A percentile compares a stretch with the other conserved stretches of the same genome.
These are phyloP conservation scores for Meriones unguiculatus DNA, from an alignment of 2,113 vertebrate species.

Conservation along the genomic window DNA sequence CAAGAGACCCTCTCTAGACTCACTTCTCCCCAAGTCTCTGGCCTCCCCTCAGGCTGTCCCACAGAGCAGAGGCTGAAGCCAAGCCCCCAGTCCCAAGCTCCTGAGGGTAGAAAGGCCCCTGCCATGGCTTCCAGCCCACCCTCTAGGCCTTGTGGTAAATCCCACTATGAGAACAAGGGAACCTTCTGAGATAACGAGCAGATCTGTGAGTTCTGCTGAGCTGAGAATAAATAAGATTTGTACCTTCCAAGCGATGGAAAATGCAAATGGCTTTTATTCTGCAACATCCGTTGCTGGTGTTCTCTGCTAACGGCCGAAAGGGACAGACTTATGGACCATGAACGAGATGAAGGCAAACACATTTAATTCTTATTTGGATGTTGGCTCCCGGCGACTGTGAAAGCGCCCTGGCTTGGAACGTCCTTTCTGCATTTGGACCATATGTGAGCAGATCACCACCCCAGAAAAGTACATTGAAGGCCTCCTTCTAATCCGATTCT, in stretches of 20 bases:
- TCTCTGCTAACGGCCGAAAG: slow-evolving; percentile 44
- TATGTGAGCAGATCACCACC: background rate
- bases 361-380: background rate
- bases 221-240: slow-evolving; percentile 27
- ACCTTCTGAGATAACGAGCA: background rate
- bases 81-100: background rate
- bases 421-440: background rate
- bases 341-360: background rate
- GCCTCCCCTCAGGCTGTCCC: background rate
- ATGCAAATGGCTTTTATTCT: slow-evolving; percentile 44
- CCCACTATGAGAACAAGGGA: background rate
- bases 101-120: background rate
- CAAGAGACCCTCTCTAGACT: background rate
- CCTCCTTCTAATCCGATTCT: background rate
- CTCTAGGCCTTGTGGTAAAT: background rate
- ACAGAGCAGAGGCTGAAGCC: background rate
- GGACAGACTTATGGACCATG: slow-evolving; percentile 16
- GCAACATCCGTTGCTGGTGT: background rate
- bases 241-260: slow-evolving; percentile 52
- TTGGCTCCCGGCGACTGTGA: background rate
- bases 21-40: background rate
- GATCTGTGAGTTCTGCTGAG: slow-evolving; percentile 53
- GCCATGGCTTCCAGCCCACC: background rate
- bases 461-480: background rate
- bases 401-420: background rate